Conservation (phyloP, 2,113 vertebrate species). For the Rhabdornis inornatus region DNA sequence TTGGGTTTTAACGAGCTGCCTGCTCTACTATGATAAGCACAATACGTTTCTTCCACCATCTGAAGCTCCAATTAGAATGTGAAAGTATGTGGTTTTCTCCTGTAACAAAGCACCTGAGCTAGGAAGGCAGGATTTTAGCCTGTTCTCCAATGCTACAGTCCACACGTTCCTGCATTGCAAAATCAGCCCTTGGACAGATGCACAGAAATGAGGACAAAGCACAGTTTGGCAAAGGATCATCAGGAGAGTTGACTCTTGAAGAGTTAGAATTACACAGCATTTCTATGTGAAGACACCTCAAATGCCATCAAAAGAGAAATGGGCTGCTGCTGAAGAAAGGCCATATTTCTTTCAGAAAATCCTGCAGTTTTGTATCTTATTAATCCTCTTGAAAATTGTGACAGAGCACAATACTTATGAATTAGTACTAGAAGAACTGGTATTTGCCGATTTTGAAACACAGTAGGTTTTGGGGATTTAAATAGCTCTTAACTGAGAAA, state of each 20-base stretch:
- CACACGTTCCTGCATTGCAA: accelerated
- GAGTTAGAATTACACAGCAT: not conserved
- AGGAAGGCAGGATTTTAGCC: not conserved
- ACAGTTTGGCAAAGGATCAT: not conserved
- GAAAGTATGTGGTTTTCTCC: not conserved
- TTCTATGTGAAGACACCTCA: not conserved
- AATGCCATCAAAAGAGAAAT: not conserved
- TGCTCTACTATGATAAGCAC: not conserved
- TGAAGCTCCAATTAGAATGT: not conserved
- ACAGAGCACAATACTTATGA: not conserved
- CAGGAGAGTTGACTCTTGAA: accelerated
- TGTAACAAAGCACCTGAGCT: not conserved
- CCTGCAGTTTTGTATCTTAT: not conserved
- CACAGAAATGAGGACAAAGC: not conserved
- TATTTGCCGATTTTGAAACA: not conserved
- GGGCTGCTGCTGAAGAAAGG: not conserved
- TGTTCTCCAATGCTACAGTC: not conserved
- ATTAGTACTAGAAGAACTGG: not conserved
- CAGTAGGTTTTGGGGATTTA: not conserved
- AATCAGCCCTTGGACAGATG: not conserved
- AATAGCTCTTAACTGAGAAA: not conserved
- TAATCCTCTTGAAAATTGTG: not conserved
- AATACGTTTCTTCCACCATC: not conserved
- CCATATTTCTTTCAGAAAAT: not conserved
- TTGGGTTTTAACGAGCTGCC: not conserved